Base-by-base conservation (phyloP, 2,888 invertebrate species). In the Arge pagana region DNA sequence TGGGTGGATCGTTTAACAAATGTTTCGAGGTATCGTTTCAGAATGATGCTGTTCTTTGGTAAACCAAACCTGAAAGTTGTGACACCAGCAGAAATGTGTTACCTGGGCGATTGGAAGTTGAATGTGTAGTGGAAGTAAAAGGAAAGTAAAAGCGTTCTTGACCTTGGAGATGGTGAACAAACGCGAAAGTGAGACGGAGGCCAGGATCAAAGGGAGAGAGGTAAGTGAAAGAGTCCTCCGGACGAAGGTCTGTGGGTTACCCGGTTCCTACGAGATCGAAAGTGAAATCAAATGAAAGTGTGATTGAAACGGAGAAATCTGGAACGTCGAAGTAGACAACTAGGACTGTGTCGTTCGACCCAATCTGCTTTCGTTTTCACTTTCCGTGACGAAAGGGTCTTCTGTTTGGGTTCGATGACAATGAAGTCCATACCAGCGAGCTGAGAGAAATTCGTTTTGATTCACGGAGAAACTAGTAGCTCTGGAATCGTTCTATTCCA, bases 111-210 rank as follows among this genome's bases (percentile, higher is more conserved):
- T 52, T 55, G 53, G 57, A 55, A 61, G 52, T 56, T 48, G 59
- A 52, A 26, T 30, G 52, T 19, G n/a, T n/a, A 30, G 37, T 50
- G 33, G 52, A 56, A 53, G 54, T 53, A 48, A 56, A 62, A 61
- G 60, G 62, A 61, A 63, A 64, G 60, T 36, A 49, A 55, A 37
- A 24, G 55, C 59, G 60, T 58, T 60, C 63, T 57, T 63, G 64
- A 64, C 64, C 59, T 57, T 59, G 56, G 59, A 53, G 52, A 55
- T 45, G 16, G 45, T 33, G 45, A 35, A 45, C 45, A 45, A 23
- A 23, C 49, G n/a, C 51, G 53, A 52, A 51, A 55, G 59, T 51
- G 51, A 52, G 18, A 26, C 48, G 52, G 57, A 60, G 59, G 58
- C 50, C 53, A n/a, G n/a, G n/a, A n/a, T 45, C 53, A 50, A 33